phyloP scores from a whole-genome alignment of 2,113 vertebrate genomes.

The Osmerus eperlanus region DNA sequence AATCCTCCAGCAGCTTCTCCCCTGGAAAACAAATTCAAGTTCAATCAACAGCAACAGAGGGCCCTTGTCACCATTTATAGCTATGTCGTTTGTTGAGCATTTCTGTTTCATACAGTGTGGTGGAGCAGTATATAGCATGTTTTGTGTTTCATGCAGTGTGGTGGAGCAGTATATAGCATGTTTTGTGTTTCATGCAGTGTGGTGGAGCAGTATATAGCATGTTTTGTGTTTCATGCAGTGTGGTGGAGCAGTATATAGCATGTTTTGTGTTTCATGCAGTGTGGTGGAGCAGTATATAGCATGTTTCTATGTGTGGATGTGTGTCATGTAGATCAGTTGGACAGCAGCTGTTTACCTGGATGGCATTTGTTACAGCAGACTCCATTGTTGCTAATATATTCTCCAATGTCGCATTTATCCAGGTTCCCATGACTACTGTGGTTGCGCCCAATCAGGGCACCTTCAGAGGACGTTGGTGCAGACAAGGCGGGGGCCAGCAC shows the following conservation, averaged over 20 bases:
- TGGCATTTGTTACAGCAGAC: conserved; percentile 69
- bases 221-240: too few relatives aligned
- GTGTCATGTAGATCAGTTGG: too few relatives aligned
- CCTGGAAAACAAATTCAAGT: background rate
- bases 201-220: background rate
- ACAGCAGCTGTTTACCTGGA: conserved; percentile 50
- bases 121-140: background rate
- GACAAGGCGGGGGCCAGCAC: conserved; percentile 3
- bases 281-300: background rate
- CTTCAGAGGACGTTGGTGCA: background rate
- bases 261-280: too few relatives aligned
- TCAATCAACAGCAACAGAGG: background rate
- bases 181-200: too few relatives aligned
- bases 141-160: too few relatives aligned
- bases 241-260: too few relatives aligned
- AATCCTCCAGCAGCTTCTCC: conserved; percentile 29
- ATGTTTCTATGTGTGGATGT: background rate
- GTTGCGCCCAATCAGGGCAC: background rate
- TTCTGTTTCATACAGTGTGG: too few relatives aligned
- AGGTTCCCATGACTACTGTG: background rate
- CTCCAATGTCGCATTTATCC: conserved; percentile 10
- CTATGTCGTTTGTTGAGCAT: too few relatives aligned
- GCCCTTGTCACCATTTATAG: too few relatives aligned
- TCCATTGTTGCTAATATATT: background rate
- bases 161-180: too few relatives aligned